Base-by-base conservation (phyloP, 1,140 invertebrate species). In the Drosophila jambulina region DNA sequence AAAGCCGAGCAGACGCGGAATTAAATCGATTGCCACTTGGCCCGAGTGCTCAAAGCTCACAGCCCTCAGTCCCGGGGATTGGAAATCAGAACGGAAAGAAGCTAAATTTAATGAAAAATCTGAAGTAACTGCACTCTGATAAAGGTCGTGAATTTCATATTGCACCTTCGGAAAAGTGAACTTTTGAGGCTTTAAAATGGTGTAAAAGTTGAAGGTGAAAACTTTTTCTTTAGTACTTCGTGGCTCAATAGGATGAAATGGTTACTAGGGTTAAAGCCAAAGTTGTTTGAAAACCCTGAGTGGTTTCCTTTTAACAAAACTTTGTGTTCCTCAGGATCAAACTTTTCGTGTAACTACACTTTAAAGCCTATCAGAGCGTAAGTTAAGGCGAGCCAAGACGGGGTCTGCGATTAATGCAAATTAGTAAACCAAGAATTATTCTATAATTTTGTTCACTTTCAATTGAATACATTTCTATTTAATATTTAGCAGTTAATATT, bases 21-120 rank as follows among this genome's bases (percentile, higher is more conserved):
- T 77, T 77, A 87, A 87, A 63, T 70, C 40, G 68, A 78, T 71
- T 63, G 61, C 48, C 59, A 53, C 74, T 68, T 62, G 59, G 60
- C n/a, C 59, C 58, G 38, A 80, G 56, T 56, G 61, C 72, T 61
- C 19, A 21, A 32, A 61, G 34, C 51, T 46, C 34, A 42, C 17
- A 59, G 54, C 23, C 21, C 45, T 7, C 19, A 53, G 48, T 43
- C 60, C 34, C 23, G 43, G 36, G 34, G 38, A 59, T 49, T 71
- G 68, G 15, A 71, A 71, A 72, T 42, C 67, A 27, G 36, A 46
- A 46, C 17, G 21, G 38, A 54, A 62, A 59, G 32, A 40, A n/a
- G 19, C 21, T 43, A 29, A 32, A 61, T 61, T 64, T 48, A 58
- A 45, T 57, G 19, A 53, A 56, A 25, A 45, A 46, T 65, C 43